Evolutionary conservation across 2,888 invertebrate species (phyloP).

Genomic region (Aspidiotus destructor): DNA sequence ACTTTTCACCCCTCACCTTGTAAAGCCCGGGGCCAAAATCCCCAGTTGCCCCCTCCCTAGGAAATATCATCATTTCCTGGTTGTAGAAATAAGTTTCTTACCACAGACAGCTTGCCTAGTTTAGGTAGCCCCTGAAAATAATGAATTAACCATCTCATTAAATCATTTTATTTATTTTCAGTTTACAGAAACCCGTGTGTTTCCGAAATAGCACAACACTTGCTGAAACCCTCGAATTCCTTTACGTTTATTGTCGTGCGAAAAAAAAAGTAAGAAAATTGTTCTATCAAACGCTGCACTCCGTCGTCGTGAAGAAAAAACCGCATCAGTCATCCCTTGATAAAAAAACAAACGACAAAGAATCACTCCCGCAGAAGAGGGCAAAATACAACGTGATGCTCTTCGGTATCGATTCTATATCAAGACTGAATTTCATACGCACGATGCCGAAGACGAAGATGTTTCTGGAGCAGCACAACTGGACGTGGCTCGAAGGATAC

Average conservation of each 20-base stretch:
- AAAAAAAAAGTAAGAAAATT: slow-evolving; percentile 29
- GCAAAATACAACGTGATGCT: slow-evolving; percentile 53
- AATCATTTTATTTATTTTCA: too few relatives aligned
- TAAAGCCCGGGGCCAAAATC: too few relatives aligned
- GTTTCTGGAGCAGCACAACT: slow-evolving; percentile 57
- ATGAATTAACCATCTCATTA: too few relatives aligned
- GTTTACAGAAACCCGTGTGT: too few relatives aligned
- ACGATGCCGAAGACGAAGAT: slow-evolving; percentile 63
- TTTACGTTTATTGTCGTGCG: slow-evolving; percentile 16
- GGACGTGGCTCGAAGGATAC: slow-evolving; percentile 65
- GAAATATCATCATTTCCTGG: too few relatives aligned
- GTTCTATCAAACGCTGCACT: slow-evolving; percentile 50
- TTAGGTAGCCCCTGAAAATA: too few relatives aligned
- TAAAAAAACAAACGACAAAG: background rate
- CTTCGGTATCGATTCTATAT: slow-evolving; percentile 77
- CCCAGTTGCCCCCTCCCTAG: too few relatives aligned
- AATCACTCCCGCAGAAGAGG: background rate
- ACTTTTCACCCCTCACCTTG: too few relatives aligned
- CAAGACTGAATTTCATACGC: slow-evolving; percentile 63
- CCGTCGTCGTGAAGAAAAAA: slow-evolving; percentile 46
- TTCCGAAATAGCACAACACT: too few relatives aligned
- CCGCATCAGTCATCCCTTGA: background rate
- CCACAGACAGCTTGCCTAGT: too few relatives aligned
- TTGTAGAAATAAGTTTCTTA: too few relatives aligned
- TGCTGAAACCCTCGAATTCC: background rate